Percentiles rank a stretch among this genome's conserved stretches.
These are phyloP conservation scores for Rhagoletis zephyria DNA, from an alignment of 1,140 invertebrate genomes.

Conservation along the genomic window DNA sequence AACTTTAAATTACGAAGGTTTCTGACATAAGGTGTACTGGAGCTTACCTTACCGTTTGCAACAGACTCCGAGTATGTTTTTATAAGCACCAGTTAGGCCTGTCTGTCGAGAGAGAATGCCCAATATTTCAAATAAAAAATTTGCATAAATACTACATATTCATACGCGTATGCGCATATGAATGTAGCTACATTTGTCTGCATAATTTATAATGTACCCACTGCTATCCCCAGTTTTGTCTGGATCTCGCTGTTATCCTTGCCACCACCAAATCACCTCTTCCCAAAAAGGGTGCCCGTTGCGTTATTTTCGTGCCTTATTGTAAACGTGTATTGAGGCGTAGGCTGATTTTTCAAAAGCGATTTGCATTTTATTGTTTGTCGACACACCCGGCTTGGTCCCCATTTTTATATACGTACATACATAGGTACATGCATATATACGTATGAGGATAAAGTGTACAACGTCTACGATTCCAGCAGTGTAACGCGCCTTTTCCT, in stretches of 20 bases:
- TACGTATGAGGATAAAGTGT: background rate
- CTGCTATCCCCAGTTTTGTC: background rate
- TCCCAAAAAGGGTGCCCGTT: slow-evolving; percentile 26
- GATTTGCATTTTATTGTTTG: slow-evolving; percentile 51
- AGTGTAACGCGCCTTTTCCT: slow-evolving; percentile 1
- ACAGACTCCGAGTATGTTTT: no score
- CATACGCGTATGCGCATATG: no score
- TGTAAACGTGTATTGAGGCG: slow-evolving; percentile 19
- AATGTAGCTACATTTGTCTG: background rate
- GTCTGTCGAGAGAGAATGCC: no score
- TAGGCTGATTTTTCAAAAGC: slow-evolving; percentile 46
- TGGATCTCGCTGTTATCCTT: background rate
- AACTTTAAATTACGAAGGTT: no score
- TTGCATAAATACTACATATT: background rate
- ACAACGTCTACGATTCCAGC: background rate
- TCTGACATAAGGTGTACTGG: no score
- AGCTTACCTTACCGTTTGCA: no score
- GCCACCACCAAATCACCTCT: background rate
- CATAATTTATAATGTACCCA: background rate
- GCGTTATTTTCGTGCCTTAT: slow-evolving; percentile 17
- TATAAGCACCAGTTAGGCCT: no score
- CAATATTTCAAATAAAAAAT: no score
- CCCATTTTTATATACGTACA: slow-evolving; percentile 17
- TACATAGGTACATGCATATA: background rate
- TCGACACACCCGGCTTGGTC: slow-evolving; percentile 26